Base-by-base conservation (phyloP, 2,113 vertebrate species). In the Psophia crepitans region DNA sequence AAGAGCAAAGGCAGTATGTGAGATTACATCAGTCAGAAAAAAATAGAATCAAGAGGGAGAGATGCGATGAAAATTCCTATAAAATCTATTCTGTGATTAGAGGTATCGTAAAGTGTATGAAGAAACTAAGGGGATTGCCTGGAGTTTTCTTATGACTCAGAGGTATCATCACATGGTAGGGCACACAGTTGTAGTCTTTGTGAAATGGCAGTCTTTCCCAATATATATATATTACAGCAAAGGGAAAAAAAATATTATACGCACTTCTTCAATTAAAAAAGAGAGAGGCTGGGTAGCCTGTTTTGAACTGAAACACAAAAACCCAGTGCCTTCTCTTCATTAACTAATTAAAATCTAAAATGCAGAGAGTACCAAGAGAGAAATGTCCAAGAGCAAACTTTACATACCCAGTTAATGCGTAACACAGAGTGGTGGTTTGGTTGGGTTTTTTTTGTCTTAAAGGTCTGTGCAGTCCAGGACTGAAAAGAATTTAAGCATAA, bases 51-150 rank as follows among this genome's bases (percentile, higher is more conserved):
- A 44, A 82, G 49, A 75, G 24, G 51, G 35, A 92, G 65, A 51
- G 28, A 49, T 57, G 76, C 30, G 76, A 93, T 92, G 69, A 92
- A 96, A 97, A 94, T 95, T 94, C 89, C 93, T 89, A 79, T 93
- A 91, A 95, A 96, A 66, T 79, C 53, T 49, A 51, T 83, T 94
- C 79, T 76, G 69, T 96, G 76, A 80, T 97, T 95, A 93, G 44
- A 93, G 65, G 46, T 91, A 94, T 93, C 32, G 13, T 89, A 74
- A 94, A 96, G 79, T 3, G 1, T 16, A 76, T 66, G 48, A 77
- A 85, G 53, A 85, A 89, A 48, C 78, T 56, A 39, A 66, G 32
- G 80, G 90, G 75, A 73, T 92, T 93, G 88, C 87, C 90, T 93
- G 60, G 81, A 88, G 84, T 96, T 96, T 89, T 90, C 71, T 68